Base-by-base conservation (phyloP, 2,888 invertebrate species). In the Cyclophora punctaria region DNA sequence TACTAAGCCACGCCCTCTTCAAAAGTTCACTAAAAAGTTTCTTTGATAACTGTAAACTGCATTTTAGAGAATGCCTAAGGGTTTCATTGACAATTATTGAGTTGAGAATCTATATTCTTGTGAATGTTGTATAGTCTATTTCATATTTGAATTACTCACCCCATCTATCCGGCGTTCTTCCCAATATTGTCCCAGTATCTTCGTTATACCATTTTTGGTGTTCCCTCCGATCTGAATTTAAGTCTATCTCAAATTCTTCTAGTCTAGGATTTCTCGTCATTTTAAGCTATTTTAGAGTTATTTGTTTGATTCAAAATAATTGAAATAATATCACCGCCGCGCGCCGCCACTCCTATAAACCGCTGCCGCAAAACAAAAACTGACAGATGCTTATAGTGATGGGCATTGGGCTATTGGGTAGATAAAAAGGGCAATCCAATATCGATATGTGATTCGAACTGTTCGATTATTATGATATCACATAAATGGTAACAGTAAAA, bases 141-240 rank as follows among this genome's bases (percentile, higher is more conserved):
- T 44, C 5, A 7, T 20, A 20, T 20, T 20, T 20, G 20, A 20
- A 20, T 3, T 35, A 78, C 85, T 83, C 62, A 91, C 90, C 89
- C 90, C 90, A 91, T 71, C 88, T 83, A 71, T 78, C 72, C 52
- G 80, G 75, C 42, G 89, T 88, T 62, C 90, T 78, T 56, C 90
- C 89, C 52, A 90, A 69, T 58, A 89, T 63, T 48, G 73, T 73
- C 51, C 87, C 82, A 1, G 81, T 80, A 35, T 87, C 79, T 48
- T 80, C 80, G 66, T 90, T 78, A 84, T 89, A 41, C 89, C 57
- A 60, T 74, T 78, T 49, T 67, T 72, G 49, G 72, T 68, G 48
- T 62, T 72, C 7, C 49, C 65, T 68, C 48, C 70, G 71, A 3
- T 57, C 56, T 5, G 70, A 71, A 48, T 78, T 84, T 3, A 68